Conservation (phyloP, 2,888 invertebrate genomes). For the Synanthedon myopaeformis region DNA sequence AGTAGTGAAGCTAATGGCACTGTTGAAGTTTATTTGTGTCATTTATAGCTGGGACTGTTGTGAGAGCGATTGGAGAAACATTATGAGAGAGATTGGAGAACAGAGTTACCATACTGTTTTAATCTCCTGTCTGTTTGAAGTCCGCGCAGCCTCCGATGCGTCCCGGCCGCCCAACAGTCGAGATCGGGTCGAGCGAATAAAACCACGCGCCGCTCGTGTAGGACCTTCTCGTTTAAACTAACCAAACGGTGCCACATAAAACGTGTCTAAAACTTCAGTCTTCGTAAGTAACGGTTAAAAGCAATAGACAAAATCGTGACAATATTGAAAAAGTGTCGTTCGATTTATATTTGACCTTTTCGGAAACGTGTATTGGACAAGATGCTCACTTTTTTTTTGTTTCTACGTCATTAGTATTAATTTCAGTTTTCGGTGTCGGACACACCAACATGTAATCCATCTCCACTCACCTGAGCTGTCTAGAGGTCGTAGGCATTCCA, state of each 20-base stretch:
- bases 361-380: slow-evolving; percentile 22
- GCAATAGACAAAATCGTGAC: neutral
- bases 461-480: slow-evolving; percentile 42
- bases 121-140: slow-evolving; percentile 1
- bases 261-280: slow-evolving; percentile 34
- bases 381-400: slow-evolving; percentile 18
- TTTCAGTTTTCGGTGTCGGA: slow-evolving; percentile 24
- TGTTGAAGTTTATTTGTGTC: no score
- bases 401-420: slow-evolving; percentile 36
- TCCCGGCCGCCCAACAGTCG: slow-evolving; percentile 47
- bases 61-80: no score
- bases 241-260: slow-evolving; percentile 41
- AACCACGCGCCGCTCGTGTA: slow-evolving; percentile 37
- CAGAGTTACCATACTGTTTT: neutral
- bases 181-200: slow-evolving; percentile 50
- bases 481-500: slow-evolving; percentile 44
- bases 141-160: slow-evolving; percentile 61
- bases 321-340: slow-evolving; percentile 7
- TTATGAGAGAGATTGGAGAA: neutral
- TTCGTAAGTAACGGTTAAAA: slow-evolving; percentile 39
- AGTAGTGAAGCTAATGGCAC: no score
- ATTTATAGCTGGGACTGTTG: no score
- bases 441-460: neutral
- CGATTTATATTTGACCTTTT: slow-evolving; percentile 25
- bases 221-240: slow-evolving; percentile 23